A percentile compares a stretch with the other conserved stretches of the same genome.
Conservation (phyloP, 1,140 invertebrate species). For the Belonocnema kinseyi region DNA sequence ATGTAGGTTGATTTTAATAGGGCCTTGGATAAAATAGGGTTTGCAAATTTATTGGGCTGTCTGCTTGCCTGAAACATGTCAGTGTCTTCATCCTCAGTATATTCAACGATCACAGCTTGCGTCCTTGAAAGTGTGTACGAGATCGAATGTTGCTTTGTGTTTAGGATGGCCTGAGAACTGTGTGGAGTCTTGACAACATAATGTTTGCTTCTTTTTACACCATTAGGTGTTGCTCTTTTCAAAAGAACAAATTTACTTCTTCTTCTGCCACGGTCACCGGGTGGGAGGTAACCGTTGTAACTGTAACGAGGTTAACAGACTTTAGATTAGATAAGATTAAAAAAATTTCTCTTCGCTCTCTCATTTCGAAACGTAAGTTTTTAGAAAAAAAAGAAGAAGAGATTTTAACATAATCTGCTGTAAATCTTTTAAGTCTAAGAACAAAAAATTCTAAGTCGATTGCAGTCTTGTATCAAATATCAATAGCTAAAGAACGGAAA, state of each 20-base stretch:
- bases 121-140: slow-evolving; percentile 97
- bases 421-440: not conserved
- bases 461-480: not conserved
- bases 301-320: slow-evolving; percentile 74
- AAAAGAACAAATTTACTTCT: slow-evolving; percentile 95
- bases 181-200: slow-evolving; percentile 96
- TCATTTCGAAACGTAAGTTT: slow-evolving; percentile 14
- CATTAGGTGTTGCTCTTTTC: slow-evolving; percentile 89
- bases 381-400: not conserved
- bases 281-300: slow-evolving; percentile 96
- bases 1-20: slow-evolving; percentile 13
- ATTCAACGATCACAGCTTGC: slow-evolving; percentile 98
- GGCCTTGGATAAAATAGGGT: slow-evolving; percentile 14
- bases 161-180: slow-evolving; percentile 92
- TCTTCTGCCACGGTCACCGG: slow-evolving; percentile 92
- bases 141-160: slow-evolving; percentile 94
- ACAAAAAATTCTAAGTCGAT: slow-evolving; percentile 3
- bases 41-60: slow-evolving; percentile 35
- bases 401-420: not conserved
- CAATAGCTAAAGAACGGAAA: no score
- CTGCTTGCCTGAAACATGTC: slow-evolving; percentile 97
- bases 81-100: slow-evolving; percentile 94
- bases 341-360: slow-evolving; percentile 9
- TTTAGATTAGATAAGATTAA: slow-evolving; percentile 29
- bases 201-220: slow-evolving; percentile 95